Conservation (phyloP, 37 sponge, comb jelly and placozoan species). For the Cliona cf. orientalis region DNA sequence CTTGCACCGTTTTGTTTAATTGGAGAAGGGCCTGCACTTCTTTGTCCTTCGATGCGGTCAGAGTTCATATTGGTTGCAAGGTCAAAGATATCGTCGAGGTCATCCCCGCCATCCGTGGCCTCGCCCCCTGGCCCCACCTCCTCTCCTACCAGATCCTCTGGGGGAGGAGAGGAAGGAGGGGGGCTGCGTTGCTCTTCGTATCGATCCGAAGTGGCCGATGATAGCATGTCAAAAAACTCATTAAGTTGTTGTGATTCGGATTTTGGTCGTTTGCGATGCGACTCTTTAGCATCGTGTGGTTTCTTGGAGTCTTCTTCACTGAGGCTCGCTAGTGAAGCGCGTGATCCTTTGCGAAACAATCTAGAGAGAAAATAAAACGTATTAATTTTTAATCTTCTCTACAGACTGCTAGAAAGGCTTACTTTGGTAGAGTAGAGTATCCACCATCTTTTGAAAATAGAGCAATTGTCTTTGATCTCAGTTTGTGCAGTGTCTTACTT, state of each 20-base stretch:
- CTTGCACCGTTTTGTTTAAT: background rate
- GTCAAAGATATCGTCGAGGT: constrained; percentile 38
- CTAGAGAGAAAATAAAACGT: background rate
- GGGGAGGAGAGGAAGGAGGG: constrained; percentile 9
- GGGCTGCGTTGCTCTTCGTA: constrained; percentile 34
- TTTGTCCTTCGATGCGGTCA: constrained; percentile 10
- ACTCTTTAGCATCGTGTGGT: background rate
- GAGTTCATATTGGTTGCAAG: background rate
- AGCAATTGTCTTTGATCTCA: constrained; percentile 16
- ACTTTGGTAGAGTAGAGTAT: constrained; percentile 29
- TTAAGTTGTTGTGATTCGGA: constrained; percentile 1
- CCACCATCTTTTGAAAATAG: constrained; percentile 34
- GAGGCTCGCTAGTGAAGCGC: background rate
- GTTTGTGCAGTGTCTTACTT: constrained; percentile 2
- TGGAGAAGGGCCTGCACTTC: constrained; percentile 2
- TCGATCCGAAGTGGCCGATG: constrained; percentile 1
- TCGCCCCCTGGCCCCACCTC: background rate
- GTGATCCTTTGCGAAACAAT: constrained; percentile 4
- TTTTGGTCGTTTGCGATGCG: background rate
- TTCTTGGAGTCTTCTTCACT: background rate
- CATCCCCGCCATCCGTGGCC: background rate
- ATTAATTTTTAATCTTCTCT: background rate
- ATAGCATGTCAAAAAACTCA: constrained; percentile 23
- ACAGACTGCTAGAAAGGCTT: background rate
- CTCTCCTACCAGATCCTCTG: too few relatives aligned